Evolutionary conservation across 2,113 vertebrate genomes (phyloP).

Genomic region (Notarius quadriscutis): DNA sequence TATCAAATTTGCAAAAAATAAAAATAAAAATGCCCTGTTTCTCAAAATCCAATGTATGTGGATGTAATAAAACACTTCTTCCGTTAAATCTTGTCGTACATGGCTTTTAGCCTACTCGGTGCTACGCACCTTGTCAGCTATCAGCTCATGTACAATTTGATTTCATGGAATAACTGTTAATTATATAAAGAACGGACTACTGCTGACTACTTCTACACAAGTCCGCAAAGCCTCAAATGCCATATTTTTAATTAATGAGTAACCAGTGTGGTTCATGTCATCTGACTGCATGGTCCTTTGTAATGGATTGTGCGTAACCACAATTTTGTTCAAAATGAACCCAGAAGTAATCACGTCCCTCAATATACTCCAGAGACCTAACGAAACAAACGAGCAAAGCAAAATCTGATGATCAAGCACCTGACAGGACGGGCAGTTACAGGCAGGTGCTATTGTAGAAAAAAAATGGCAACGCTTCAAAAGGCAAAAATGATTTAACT

Average conservation of each 20-base stretch:
- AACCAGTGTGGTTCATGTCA: slow-evolving; percentile 34
- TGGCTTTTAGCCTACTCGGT: no score
- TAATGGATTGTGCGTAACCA: slow-evolving; percentile 35
- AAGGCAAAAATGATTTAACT: slow-evolving; percentile 4
- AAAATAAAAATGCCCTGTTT: no score
- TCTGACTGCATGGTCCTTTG: slow-evolving; percentile 3
- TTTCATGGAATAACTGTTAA: no score
- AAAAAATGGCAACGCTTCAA: neutral
- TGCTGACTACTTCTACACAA: neutral
- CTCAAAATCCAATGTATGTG: no score
- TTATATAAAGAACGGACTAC: neutral
- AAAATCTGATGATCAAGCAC: slow-evolving; percentile 9
- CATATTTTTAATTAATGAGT: slow-evolving; percentile 41
- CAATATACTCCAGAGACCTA: neutral
- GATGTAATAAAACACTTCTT: no score
- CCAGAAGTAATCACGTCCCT: slow-evolving; percentile 26
- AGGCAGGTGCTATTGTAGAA: slow-evolving; percentile 11
- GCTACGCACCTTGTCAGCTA: no score
- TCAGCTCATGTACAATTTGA: no score
- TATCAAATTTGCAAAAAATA: no score
- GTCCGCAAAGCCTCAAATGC: slow-evolving; percentile 22
- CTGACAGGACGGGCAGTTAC: neutral
- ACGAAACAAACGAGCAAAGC: slow-evolving; percentile 27
- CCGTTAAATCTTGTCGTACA: no score
- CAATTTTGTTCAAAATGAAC: slow-evolving; percentile 41